Base-by-base conservation (phyloP, 2,888 invertebrate genomes). In the Matsumyia berberina region DNA sequence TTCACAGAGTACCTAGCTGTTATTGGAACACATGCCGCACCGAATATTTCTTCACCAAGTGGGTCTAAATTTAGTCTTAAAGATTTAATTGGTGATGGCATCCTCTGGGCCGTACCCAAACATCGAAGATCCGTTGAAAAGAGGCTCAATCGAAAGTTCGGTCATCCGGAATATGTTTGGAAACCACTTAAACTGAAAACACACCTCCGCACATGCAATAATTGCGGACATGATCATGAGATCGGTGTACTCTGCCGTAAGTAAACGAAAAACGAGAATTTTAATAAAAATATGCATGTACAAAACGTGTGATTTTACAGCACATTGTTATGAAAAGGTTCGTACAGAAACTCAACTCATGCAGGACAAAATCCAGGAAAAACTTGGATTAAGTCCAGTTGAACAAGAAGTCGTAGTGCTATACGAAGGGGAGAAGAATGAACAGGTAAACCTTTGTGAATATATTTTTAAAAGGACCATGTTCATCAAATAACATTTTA, bases 151-250 rank as follows among this genome's bases (percentile, higher is more conserved):
- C 93, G 97, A 55, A 96, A 95, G 91, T 97, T 93, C 91, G 97
- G 97, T 0, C 86, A 89, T 44, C 94, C 94, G 0, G 92, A 95
- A 0, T 94, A 95, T 90, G 91, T 93, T 9, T 94, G 94, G 93
- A 97, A 97, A 91, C 93, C 95, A 83, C 89, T 96, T 11, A 92
- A 93, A 24, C 95, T 96, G 0, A 97, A 96, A 90, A 95, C 92
- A 3, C 94, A 96, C 90, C 92, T 98, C 33, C 92, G 95, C 86
- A 93, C 94, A 0, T 98, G 98, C 89, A 92, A 94, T 85, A 94
- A 94, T 53, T 98, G 98, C 92, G 98, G 98, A 0, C 94, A 96
- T 90, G 94, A 96, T 91, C 94, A 97, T 91, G 96, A 97, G 92
- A 93, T 93, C 73, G 95, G 95, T 55, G 93, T 94, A 57, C 92